Evolutionary conservation across 2,113 vertebrate species (phyloP).

Genomic region (Grammomys surdaster): DNA sequence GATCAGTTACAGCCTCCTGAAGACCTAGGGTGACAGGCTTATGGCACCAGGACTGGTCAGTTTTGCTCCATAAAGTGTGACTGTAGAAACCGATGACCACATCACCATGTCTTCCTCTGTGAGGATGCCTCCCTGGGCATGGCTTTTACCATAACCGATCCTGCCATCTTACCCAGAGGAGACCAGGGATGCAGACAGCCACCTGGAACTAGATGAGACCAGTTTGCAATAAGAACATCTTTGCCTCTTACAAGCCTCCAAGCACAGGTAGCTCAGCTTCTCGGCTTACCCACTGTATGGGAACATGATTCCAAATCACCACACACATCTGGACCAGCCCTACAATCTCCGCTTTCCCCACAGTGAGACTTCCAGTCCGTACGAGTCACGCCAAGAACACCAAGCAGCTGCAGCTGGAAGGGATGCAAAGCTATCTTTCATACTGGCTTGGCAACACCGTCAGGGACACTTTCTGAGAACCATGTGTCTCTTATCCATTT

Average conservation of each 20-base stretch:
- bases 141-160: neutral
- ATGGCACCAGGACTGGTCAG: too few species aligned
- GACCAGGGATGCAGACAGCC: too few species aligned
- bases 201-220: neutral
- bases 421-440: neutral
- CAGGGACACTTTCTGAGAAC: neutral
- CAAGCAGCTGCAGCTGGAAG: neutral
- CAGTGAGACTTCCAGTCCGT: neutral
- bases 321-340: neutral
- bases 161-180: neutral
- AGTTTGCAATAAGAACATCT: neutral
- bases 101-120: fast-evolving
- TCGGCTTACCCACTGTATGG: fast-evolving
- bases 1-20: neutral
- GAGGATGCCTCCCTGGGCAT: neutral
- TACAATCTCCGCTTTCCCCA: neutral
- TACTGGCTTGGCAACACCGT: neutral
- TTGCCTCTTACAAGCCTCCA: neutral
- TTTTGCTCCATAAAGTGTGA: neutral
- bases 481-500: neutral
- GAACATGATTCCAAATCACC: neutral
- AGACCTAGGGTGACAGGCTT: neutral
- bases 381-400: neutral
- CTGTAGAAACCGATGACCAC: fast-evolving
- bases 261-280: neutral